Evolutionary conservation across 2,888 invertebrate genomes (phyloP).

Genomic region (Aplocera efformata): DNA sequence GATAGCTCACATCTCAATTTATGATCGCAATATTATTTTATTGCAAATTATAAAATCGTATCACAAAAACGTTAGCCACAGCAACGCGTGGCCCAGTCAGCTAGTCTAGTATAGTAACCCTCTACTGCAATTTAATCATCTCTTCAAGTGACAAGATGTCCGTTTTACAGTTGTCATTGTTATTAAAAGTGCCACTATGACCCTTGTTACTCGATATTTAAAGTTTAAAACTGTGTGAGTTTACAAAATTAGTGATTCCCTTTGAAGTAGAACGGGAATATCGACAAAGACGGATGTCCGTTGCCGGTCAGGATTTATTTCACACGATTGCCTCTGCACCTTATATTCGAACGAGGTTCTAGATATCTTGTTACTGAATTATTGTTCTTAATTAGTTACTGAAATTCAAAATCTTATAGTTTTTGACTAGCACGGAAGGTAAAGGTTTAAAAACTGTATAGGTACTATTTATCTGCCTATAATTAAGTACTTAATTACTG

Average conservation of each 20-base stretch:
- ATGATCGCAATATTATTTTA: too few relatives aligned
- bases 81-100: too few relatives aligned
- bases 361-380: slow-evolving; percentile 22
- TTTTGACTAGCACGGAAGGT: too few relatives aligned
- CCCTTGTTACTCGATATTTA: slow-evolving; percentile 41
- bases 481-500: too few relatives aligned
- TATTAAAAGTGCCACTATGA: slow-evolving; percentile 29
- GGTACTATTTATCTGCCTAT: too few relatives aligned
- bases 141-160: slow-evolving; percentile 65
- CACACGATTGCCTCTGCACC: slow-evolving; percentile 65
- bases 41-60: too few relatives aligned
- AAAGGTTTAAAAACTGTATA: too few relatives aligned
- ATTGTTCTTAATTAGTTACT: too few relatives aligned
- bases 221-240: slow-evolving; percentile 57
- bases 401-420: too few relatives aligned
- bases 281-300: slow-evolving; percentile 80
- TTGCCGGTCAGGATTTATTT: slow-evolving; percentile 80
- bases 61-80: too few relatives aligned
- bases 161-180: slow-evolving; percentile 45
- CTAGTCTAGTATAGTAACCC: too few relatives aligned
- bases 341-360: slow-evolving; percentile 41
- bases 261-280: slow-evolving; percentile 79
- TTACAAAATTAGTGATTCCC: slow-evolving; percentile 53
- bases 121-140: slow-evolving; percentile 68
- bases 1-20: too few relatives aligned